Evolutionary conservation across 2,888 invertebrate species (phyloP), one percentile per base, ranked within the genome.

Genomic region (Zygothrica quintamaculata): DNA sequence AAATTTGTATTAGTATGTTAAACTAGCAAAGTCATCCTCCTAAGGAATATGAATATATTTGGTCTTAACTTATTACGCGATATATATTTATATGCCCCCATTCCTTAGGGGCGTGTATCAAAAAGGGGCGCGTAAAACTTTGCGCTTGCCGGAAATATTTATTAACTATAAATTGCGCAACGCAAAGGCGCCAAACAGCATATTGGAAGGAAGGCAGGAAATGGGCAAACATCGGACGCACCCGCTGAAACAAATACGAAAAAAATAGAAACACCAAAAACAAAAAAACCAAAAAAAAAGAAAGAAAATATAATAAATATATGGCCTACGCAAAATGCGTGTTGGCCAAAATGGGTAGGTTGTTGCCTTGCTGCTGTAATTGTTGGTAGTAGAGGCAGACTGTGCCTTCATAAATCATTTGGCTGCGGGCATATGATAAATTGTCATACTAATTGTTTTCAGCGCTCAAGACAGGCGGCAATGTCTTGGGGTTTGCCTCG

Each of bases 391-490:
- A 51, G 25, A n/a, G 44, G 44, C 48, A 55, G 70, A 9, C 48
- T 48, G 68, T 18, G 69, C 66, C 65, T 81, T 75, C 87, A 84
- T 84, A 84, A 84, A 84, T 84, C 87, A 84, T 86, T 69, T 50
- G 68, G 68, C 68, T 78, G 69, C 61, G 78, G 77, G 81, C 74
- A 64, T 75, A 88, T 88, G 89, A 88, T 89, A 88, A 88, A 88
- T 89, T 86, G 87, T 78, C 81, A 77, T 79, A 78, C 86, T 89
- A 88, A 88, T 89, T 88, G 89, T 88, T 88, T 84, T 88, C 71
- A 74, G 73, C 85, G 72, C 66, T 68, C 73, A 68, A 64, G 77
- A 73, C 29, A 62, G 43, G 53, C 52, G 22, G 48, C 46, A 7
- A 4, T 33, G 51, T 56, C 62, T 73, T 67, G 12, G 31, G 36